Evolutionary conservation across 2,797 vertebrate species (phyloP).

Genomic region (Mallotus villosus): DNA sequence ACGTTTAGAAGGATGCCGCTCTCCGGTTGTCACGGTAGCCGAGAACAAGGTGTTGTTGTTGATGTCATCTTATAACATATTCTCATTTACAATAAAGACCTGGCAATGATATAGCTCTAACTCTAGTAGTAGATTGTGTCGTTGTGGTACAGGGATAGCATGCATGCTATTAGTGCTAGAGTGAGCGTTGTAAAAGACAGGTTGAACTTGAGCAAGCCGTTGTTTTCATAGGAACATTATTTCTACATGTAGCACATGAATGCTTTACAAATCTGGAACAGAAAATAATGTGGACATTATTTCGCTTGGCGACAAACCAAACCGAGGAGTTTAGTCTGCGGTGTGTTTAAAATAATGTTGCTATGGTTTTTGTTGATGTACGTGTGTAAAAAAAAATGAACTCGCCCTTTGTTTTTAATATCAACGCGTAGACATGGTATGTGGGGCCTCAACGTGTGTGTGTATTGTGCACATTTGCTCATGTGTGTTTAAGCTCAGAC

Average conservation of each 20-base stretch:
- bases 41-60: too few relatives aligned
- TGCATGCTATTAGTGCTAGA: background rate
- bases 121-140: background rate
- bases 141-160: background rate
- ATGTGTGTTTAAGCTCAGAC: conserved; percentile 14
- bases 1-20: too few relatives aligned
- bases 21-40: too few relatives aligned
- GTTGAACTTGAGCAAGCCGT: background rate
- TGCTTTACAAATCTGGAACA: background rate
- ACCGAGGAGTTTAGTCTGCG: conserved; percentile 26
- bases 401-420: conserved; percentile 54
- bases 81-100: background rate
- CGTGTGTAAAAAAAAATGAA: conserved; percentile 29
- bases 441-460: conserved; percentile 42
- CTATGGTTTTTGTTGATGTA: conserved; percentile 57
- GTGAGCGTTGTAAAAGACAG: background rate
- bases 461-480: background rate
- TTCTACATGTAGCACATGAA: background rate
- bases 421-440: conserved; percentile 43
- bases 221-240: background rate
- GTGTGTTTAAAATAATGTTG: conserved; percentile 62
- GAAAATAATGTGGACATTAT: background rate
- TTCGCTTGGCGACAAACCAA: background rate
- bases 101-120: too few relatives aligned
- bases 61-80: too few relatives aligned